Percentiles rank a stretch among this genome's conserved stretches.
These are phyloP conservation scores for Gobionotothen gibberifrons DNA, from an alignment of 2,797 vertebrate species.

Conservation along the genomic window DNA sequence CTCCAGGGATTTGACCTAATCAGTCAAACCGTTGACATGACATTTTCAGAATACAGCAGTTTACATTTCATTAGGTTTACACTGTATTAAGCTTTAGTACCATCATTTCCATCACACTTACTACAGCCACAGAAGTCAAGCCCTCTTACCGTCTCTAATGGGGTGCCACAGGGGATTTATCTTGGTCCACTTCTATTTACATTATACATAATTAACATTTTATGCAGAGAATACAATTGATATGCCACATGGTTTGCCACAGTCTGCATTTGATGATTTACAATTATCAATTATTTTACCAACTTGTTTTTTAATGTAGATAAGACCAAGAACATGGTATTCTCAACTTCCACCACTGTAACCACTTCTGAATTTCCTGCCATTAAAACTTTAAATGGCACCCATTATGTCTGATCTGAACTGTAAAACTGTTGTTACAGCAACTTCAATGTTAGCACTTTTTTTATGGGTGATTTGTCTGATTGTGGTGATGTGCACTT, in stretches of 20 bases:
- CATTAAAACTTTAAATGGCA: not conserved
- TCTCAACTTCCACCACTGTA: not conserved
- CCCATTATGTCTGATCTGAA: not conserved
- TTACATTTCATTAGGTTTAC: too few relatives aligned
- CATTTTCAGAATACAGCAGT: too few relatives aligned
- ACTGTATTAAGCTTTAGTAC: too few relatives aligned
- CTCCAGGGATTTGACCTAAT: too few relatives aligned
- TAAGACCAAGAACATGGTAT: not conserved
- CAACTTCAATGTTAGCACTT: not conserved
- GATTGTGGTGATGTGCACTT: not conserved
- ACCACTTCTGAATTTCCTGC: not conserved
- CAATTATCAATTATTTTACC: not conserved
- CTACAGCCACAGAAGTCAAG: not conserved
- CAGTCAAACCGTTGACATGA: too few relatives aligned
- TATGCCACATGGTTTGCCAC: not conserved
- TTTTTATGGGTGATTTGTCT: not conserved
- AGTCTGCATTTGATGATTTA: not conserved
- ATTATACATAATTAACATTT: not conserved
- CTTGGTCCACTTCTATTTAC: not conserved
- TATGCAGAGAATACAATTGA: constrained; percentile 12
- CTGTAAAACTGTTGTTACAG: not conserved
- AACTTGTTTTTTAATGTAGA: not conserved
- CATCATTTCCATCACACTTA: too few relatives aligned
- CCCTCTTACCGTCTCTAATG: not conserved
- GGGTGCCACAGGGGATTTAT: not conserved